Evolutionary conservation across 2,113 vertebrate genomes (phyloP).

Genomic region (Caretta caretta): DNA sequence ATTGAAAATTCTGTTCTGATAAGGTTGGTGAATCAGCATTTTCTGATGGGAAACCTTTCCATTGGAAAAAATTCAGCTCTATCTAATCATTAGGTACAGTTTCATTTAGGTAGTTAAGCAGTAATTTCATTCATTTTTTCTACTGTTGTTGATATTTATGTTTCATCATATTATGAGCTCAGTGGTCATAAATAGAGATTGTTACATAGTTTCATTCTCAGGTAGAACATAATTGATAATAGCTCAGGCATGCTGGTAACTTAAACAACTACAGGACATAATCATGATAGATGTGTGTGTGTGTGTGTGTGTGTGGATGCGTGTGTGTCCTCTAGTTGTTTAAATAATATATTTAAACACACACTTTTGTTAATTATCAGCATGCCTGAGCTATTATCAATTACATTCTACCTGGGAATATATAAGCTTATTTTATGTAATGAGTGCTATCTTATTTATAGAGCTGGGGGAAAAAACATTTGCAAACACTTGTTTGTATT

Average conservation of each 20-base stretch:
- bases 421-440: neutral
- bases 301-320: neutral
- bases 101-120: neutral
- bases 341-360: neutral
- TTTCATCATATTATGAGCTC: neutral
- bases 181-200: neutral
- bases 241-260: neutral
- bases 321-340: neutral
- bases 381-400: neutral
- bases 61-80: neutral
- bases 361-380: neutral
- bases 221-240: neutral
- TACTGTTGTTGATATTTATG: neutral
- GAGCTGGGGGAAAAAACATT: neutral
- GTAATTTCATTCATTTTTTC: neutral
- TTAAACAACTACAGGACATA: neutral
- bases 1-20: neutral
- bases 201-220: neutral
- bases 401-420: neutral
- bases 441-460: neutral
- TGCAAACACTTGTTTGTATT: neutral
- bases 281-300: neutral
- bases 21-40: neutral
- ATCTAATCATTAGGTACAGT: neutral
- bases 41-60: neutral